A percentile compares a stretch with the other conserved stretches of the same genome.
Conservation (phyloP, 2,113 vertebrate genomes). For the Megatriorchis doriae region DNA sequence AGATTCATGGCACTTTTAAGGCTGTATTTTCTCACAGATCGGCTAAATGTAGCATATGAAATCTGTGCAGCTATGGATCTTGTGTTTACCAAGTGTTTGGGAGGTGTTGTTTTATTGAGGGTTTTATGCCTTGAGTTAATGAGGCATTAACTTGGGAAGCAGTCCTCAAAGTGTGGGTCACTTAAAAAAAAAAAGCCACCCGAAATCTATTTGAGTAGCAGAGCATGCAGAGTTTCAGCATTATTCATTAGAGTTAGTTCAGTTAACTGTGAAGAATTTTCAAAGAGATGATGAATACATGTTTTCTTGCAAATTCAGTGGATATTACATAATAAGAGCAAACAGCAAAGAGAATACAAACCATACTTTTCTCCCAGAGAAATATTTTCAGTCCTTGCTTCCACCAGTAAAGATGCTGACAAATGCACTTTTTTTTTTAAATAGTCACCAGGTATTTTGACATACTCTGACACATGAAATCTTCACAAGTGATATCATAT, state of each 20-base stretch:
- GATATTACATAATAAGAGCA: background rate
- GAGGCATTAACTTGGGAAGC: background rate
- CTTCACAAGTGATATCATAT: background rate
- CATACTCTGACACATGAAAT: background rate
- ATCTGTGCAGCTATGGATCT: background rate
- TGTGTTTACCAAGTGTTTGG: background rate
- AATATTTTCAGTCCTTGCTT: background rate
- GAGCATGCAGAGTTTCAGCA: background rate
- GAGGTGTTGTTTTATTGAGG: background rate
- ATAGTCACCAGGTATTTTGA: background rate
- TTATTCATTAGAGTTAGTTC: background rate
- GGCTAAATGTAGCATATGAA: background rate
- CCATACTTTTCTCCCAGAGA: background rate
- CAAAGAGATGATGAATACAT: background rate
- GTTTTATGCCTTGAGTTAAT: background rate
- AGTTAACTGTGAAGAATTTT: background rate
- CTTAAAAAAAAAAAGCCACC: background rate
- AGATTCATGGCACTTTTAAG: background rate
- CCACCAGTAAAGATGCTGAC: background rate
- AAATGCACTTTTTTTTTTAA: background rate
- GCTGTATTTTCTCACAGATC: background rate
- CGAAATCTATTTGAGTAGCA: background rate
- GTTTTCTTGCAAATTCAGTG: background rate
- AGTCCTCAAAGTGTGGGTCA: background rate
- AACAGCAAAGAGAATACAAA: background rate